Base-by-base conservation (phyloP, 2,888 invertebrate genomes). In the Rhimphoctona megacephalus region DNA sequence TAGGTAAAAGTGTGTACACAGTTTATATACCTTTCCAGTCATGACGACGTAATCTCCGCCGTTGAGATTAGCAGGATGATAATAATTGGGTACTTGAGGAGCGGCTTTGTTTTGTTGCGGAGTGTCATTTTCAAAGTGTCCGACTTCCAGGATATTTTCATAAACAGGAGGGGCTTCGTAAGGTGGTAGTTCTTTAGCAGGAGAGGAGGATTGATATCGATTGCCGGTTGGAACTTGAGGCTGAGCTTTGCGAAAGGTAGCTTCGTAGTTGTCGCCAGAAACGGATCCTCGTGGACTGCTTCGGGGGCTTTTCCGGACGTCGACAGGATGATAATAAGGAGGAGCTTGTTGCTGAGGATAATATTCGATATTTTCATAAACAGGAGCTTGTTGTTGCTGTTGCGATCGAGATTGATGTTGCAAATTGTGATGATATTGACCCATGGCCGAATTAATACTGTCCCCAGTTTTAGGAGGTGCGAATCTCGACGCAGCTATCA, bases 311-410 rank as follows among this genome's bases (percentile, higher is more conserved):
- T 90, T 95, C 92, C 89, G 95, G 91, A 89, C 94, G 92, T 93
- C 95, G 92, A 92, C 94, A 92, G 93, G 96, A 92, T 96, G 96
- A 90, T 96, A 96, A 91, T 96, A 96, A 1, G 96, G 96, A 36
- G 96, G 95, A 92, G 95, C 95, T 46, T 95, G 95, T 78, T 93
- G 93, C 81, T 96, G 96, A 7, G 96, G 95, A 95, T 97, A 97
- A 93, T 97, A 97, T 89, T 97, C 97, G 79, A 98, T 95, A 94
- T 98, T 98, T 94, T 98, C 98, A 93, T 98, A 98, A 39, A 98
- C 96, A 0, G 96, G 96, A 9, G 95, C 94, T 81, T 92, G 92
- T 57, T 91, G 92, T 74, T 91, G 90, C 87, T 87, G 79, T 66
- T 85, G 90, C 87, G 81, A 64, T 11, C 72, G 64, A 43, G 61